phyloP scores from a whole-genome alignment of 1,140 invertebrate species.

The Zaprionus camerounensis region DNA sequence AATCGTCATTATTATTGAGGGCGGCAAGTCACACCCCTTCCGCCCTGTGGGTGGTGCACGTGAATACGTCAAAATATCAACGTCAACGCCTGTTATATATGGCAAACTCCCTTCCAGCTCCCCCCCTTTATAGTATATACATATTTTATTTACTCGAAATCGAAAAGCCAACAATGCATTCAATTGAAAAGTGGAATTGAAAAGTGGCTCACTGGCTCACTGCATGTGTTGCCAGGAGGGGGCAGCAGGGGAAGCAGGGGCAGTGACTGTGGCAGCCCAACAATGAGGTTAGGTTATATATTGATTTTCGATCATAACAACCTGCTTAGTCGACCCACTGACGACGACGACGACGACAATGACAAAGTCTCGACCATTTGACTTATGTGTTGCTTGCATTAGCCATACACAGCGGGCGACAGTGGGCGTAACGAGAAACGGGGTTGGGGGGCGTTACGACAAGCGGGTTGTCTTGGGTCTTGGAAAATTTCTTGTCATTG shows the following conservation, averaged over 20 bases:
- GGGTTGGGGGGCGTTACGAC: not conserved
- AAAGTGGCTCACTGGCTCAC: slow-evolving; percentile 10
- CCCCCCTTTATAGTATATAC: not conserved
- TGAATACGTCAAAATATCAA: slow-evolving; percentile 2
- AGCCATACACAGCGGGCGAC: not conserved
- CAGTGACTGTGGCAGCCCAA: slow-evolving; percentile 1
- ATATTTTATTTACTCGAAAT: slow-evolving; percentile 39
- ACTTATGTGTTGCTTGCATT: slow-evolving; percentile 37
- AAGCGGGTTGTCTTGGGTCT: not conserved
- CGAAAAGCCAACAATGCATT: slow-evolving; percentile 43
- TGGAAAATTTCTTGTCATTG: slow-evolving; percentile 57
- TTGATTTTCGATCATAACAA: slow-evolving; percentile 81
- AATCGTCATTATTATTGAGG: not conserved
- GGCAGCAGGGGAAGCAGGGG: too few species aligned
- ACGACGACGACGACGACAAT: slow-evolving; percentile 17
- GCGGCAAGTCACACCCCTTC: not conserved
- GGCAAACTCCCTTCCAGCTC: too few species aligned
- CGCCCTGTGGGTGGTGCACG: not conserved
- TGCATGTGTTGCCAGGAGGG: slow-evolving; percentile 28
- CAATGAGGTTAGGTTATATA: slow-evolving; percentile 64
- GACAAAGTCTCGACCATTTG: slow-evolving; percentile 40
- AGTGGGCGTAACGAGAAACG: not conserved
- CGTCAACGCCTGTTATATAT: not conserved
- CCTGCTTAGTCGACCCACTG: slow-evolving; percentile 57
- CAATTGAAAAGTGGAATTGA: slow-evolving; percentile 24